Base-by-base conservation (phyloP, 2,888 invertebrate genomes). In the Mechanitis messenoides region DNA sequence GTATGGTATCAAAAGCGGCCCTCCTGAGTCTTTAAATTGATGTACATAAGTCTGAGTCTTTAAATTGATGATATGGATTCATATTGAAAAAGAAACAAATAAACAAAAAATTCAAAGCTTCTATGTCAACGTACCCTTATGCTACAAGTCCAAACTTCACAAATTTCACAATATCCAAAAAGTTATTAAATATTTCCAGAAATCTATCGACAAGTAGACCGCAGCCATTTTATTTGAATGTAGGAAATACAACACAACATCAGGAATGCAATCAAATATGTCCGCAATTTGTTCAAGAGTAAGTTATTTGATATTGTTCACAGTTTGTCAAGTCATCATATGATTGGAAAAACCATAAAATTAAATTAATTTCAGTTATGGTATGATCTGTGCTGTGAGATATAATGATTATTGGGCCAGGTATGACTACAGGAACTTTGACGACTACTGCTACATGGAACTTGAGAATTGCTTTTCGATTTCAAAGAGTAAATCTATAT, bases 261-360 rank as follows among this genome's bases (percentile, higher is more conserved):
- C 38, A 28, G 2, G 68, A 63, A 28, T 68, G 68, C 38, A 58
- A 67, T 53, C 68, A 68, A 58, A 59, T 65, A 42, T 68, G 68
- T 20, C 1, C 59, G 12, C 31, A 53, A 12, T 42, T 62, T 7
- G 62, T 62, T 56, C 45, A 50, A 7, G 42, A 59, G 68, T 68
- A 59, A 66, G 68, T 58, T 31, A 20, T 35, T 42, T 35, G 7
- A 1, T 45, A 7, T 12, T 33, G 20, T 33, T 45, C 11, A 9
- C 2, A 11, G 9, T 5, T 42, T 42, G 38, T 6, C 7, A 38
- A 6, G 38, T 38, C 4, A 38, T 38, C 20, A 38, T 38, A 38
- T 38, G 7, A 38, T 38, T 38, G 7, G 7, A 38, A 42, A 3
- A 42, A 9, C 1, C 7, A 1, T 42, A 42, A 42, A 42, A 42